Base-by-base conservation (phyloP, 2,888 invertebrate genomes). In the Nephrotoma flavescens region DNA sequence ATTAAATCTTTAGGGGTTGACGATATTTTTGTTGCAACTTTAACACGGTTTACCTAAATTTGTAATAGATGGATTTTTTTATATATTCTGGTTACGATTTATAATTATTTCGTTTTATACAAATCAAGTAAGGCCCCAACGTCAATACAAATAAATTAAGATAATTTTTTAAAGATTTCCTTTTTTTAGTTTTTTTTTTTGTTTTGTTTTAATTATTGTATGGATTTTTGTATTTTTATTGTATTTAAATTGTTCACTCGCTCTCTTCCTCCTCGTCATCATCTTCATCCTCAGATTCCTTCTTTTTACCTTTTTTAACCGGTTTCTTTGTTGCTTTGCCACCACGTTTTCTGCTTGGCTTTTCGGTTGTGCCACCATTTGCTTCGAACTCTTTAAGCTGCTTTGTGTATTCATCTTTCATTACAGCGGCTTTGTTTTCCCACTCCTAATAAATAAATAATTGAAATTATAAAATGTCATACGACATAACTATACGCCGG, bases 341-440 rank as follows among this genome's bases (percentile, higher is more conserved):
- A 9, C 93, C 93, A 90, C 93, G 92, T 91, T 94, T 94, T 89
- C 92, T 92, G 89, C 92, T 92, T 90, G 93, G 93, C 88, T 92
- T 93, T 88, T 93, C 94, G 87, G 93, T 93, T 87, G 93, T 93
- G 87, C 95, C 95, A 57, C 96, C 96, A 88, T 95, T 95, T 41
- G 95, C 96, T 90, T 96, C 96, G 91, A 97, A 99, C 89, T 97
- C 97, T 90, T 96, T 96, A 94, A 99, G 95, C 86, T 96, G 97
- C 90, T 94, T 95, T 87, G 95, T 94, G 91, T 99, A 99, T 87
- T 97, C 96, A 90, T 97, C 96, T 92, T 98, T 99, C 85, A 96
- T 96, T 91, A 96, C 95, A 15, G 94, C 95, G 5, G 97, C 97
- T 91, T 97, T 97, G 89, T 95, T 95, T 89, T 99, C 98, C 97